phyloP scores from a whole-genome alignment of 2,113 vertebrate species.

The Eclectus roratus region DNA sequence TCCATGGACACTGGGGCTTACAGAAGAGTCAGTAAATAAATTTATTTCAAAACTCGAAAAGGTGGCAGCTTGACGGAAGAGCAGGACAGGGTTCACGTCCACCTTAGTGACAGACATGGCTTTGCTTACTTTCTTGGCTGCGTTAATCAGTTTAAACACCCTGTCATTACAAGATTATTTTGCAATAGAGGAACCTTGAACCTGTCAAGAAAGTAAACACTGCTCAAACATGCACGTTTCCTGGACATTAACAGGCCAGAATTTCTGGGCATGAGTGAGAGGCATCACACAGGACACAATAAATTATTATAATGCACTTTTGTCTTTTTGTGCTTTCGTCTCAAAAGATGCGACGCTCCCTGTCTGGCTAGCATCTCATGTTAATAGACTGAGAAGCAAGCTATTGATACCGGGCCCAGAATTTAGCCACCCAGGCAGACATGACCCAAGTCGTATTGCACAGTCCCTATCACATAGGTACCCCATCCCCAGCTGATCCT shows the following conservation, averaged over 20 bases:
- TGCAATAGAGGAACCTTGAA: not conserved
- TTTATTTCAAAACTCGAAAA: not conserved
- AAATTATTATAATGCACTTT: not conserved
- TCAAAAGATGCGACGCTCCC: not conserved
- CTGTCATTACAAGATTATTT: not conserved
- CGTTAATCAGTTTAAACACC: not conserved
- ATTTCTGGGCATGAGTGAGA: not conserved
- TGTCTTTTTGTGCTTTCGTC: not conserved
- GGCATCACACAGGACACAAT: not conserved
- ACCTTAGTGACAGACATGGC: not conserved
- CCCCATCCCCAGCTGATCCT: not conserved
- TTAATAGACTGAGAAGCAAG: not conserved
- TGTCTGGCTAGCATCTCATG: not conserved
- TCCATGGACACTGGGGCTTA: not conserved
- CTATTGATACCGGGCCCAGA: not conserved
- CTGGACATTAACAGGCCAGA: not conserved
- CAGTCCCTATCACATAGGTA: not conserved
- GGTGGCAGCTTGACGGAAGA: not conserved
- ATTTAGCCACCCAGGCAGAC: not conserved
- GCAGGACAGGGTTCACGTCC: not conserved
- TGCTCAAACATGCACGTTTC: not conserved
- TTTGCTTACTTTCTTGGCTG: not conserved
- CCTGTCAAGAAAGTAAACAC: not conserved
- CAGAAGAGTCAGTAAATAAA: not conserved
- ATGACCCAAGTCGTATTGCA: fast-evolving